A percentile compares a stretch with the other conserved stretches of the same genome.
phyloP scores from a whole-genome alignment of 37 sponge, comb jelly and placozoan species.

The Geodia barretti region DNA sequence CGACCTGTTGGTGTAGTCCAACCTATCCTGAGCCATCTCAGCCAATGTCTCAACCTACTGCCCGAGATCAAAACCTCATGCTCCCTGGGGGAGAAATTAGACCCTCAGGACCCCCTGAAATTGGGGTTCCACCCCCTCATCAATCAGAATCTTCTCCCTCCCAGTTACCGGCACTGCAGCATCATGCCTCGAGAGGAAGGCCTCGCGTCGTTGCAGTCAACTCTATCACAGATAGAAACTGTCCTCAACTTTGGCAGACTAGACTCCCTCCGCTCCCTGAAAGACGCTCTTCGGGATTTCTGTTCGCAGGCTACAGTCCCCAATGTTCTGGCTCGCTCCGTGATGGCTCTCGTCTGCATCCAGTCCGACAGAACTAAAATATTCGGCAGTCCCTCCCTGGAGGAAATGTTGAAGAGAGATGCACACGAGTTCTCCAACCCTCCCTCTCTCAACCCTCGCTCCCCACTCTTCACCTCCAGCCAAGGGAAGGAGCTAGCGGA shows the following conservation, averaged over 20 bases:
- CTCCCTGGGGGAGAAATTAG: conserved; percentile 37
- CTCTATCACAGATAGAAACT: conserved; percentile 33
- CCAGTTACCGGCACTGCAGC: conserved; percentile 59
- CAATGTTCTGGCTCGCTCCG: conserved; percentile 74
- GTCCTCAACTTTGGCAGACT: conserved; percentile 37
- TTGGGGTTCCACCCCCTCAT: conserved; percentile 78
- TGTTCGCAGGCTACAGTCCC: conserved; percentile 29
- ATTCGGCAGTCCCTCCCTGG: conserved; percentile 56
- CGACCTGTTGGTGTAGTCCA: conserved; percentile 32
- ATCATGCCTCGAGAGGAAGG: conserved; percentile 42
- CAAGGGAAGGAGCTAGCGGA: conserved; percentile 56
- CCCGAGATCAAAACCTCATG: conserved; percentile 40
- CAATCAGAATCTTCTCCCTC: conserved; percentile 86
- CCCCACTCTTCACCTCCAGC: conserved; percentile 44
- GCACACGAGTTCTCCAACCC: conserved; percentile 51
- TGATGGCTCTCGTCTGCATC: conserved; percentile 44
- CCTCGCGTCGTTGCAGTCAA: conserved; percentile 12
- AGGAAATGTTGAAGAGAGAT: conserved; percentile 58
- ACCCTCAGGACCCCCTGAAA: conserved; percentile 47
- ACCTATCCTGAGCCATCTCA: conserved; percentile 15
- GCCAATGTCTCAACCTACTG: conserved; percentile 37
- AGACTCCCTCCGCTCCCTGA: conserved; percentile 46
- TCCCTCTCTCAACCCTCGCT: conserved; percentile 75
- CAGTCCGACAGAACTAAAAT: conserved; percentile 41
- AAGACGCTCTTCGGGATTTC: conserved; percentile 23